Percentiles rank a stretch among this genome's conserved stretches.
phyloP scores from a whole-genome alignment of 2,797 vertebrate species.

The Sebastes kiyomatsui region DNA sequence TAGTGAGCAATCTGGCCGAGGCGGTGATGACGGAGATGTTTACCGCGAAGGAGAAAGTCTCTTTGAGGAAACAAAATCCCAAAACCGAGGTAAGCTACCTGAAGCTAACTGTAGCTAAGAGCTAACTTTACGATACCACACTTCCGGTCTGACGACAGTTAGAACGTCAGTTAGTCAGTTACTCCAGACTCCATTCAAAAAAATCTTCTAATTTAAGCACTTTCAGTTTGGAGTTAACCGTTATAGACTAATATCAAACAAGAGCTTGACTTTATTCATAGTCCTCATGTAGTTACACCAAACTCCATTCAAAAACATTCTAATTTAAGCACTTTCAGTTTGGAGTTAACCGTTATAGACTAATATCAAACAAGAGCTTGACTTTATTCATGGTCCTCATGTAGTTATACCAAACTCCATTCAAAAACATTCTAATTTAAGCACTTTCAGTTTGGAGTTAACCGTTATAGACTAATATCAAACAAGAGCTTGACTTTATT shows the following conservation, averaged over 20 bases:
- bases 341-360: no score
- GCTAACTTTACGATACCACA: not conserved
- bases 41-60: not conserved
- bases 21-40: constrained; percentile 22
- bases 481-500: not conserved
- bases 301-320: not conserved
- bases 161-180: no score
- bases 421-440: fast-evolving
- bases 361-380: not conserved
- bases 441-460: not conserved
- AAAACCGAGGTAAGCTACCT: constrained; percentile 33
- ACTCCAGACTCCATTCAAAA: not conserved
- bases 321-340: not conserved
- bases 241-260: not conserved
- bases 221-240: no score
- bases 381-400: no score
- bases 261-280: no score
- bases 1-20: constrained; percentile 28
- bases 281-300: not conserved
- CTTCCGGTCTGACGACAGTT: not conserved
- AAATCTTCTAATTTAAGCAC: not conserved
- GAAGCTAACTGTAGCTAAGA: constrained; percentile 15
- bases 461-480: not conserved
- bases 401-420: not conserved
- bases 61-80: not conserved